Base-by-base conservation (phyloP, 2,113 vertebrate genomes). In the Amphilophus citrinellus region DNA sequence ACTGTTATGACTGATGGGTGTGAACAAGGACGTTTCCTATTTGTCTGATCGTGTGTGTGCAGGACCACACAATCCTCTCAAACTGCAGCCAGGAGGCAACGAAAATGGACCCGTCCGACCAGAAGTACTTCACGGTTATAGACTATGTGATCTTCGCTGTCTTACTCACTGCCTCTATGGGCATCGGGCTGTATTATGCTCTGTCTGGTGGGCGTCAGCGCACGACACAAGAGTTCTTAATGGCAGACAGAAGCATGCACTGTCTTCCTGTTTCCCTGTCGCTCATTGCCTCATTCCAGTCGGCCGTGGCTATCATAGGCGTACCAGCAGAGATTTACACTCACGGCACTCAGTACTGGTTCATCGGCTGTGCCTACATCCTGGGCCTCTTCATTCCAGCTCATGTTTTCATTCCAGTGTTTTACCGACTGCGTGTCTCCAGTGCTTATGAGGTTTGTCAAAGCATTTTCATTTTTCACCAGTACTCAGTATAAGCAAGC, bases 271-370 rank as follows among this genome's bases (percentile, higher is more conserved):
- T 99, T 1, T 96, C 98, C 0, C 95, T 99, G 17, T 99, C 98
- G 1, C 92, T 99, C 79, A 95, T 99, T 82, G 98, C 98, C 83
- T 97, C 98, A 22, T 99, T 99, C 95, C 98, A 99, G 95, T 99
- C 98, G 0, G 98, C 98, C 0, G 98, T 99, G 91, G 98, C 98
- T 61, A 97, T 99, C 89, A 94, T 99, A 61, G 98, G 98, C 0
- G 97, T 96, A 2, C 98, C 98, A 0, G 94, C 96, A 0, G 98
- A 99, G 91, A 96, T 99, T 91, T 99, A 96, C 89, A 90, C 80
- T 2, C 96, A 95, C 2, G 98, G 98, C 13, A 99, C 98, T 0
- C 96, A 98, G 94, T 99, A 99, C 89, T 99, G 98, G 98, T 99
- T 99, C 94, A 96, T 99, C 0, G 98, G 98, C 83, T 98, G 96